These are phyloP conservation scores for Phylloscopus trochilus DNA, from an alignment of 2,113 vertebrate genomes.

Conservation along the genomic window DNA sequence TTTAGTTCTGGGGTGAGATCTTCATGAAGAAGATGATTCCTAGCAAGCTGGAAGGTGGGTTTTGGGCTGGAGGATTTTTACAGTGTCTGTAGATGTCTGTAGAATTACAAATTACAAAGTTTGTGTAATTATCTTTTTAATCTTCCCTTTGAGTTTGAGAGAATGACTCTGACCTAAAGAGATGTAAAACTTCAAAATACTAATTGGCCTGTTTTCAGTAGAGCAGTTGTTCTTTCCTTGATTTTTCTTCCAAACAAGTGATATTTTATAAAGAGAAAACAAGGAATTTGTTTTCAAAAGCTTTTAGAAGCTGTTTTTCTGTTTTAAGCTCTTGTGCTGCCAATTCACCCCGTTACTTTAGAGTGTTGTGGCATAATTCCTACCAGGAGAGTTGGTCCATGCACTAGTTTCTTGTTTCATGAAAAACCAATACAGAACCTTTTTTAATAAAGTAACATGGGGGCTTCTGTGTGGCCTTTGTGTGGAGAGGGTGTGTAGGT, in stretches of 20 bases:
- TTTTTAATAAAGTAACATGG: fast-evolving
- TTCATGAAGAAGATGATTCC: background rate
- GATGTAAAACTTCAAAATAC: background rate
- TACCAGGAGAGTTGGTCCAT: background rate
- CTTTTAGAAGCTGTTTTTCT: background rate
- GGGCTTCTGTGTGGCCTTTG: background rate
- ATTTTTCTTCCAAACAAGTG: background rate
- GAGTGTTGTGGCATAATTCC: fast-evolving
- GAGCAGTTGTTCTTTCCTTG: background rate
- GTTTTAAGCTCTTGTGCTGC: background rate
- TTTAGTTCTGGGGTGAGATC: background rate
- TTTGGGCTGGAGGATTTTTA: background rate
- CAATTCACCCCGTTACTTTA: background rate
- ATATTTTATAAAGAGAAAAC: background rate
- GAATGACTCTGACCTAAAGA: background rate
- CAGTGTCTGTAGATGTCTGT: background rate
- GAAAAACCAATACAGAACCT: background rate
- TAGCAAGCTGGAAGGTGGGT: background rate
- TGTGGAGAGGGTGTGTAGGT: background rate
- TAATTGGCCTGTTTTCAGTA: background rate
- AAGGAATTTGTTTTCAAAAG: background rate
- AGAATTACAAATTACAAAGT: background rate
- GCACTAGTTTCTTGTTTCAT: background rate
- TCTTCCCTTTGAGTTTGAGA: background rate
- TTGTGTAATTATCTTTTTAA: background rate